Conservation (phyloP, 2,797 vertebrate species). For the Cetoscarus ocellatus region DNA sequence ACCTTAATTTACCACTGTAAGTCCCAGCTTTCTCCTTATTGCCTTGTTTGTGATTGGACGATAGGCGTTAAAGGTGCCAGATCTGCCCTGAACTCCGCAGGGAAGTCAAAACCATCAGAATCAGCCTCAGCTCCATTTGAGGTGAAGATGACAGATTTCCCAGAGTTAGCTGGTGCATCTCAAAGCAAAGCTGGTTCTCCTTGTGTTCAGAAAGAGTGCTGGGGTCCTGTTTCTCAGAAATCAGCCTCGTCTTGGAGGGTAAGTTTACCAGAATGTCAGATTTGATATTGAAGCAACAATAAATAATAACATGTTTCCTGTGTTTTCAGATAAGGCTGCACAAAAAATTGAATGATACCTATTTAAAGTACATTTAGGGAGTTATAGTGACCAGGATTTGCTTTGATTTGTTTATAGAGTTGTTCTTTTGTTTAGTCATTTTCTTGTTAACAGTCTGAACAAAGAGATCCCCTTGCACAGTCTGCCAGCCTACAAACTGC, state of each 20-base stretch:
- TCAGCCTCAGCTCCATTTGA: constrained; percentile 77
- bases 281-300: not conserved
- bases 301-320: not conserved
- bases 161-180: constrained; percentile 76
- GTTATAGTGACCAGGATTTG: too few species aligned
- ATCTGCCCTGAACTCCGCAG: constrained; percentile 53
- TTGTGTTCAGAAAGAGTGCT: constrained; percentile 51
- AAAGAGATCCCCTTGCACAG: constrained; percentile 41
- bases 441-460: constrained; percentile 46
- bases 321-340: not conserved
- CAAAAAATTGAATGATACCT: too few species aligned
- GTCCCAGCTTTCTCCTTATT: not conserved
- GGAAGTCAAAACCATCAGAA: constrained; percentile 53
- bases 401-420: not conserved
- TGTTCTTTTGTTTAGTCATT: not conserved
- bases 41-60: not conserved
- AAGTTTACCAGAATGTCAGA: constrained; percentile 6
- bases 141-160: constrained; percentile 88
- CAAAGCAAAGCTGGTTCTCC: constrained; percentile 19
- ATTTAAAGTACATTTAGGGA: too few species aligned
- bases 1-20: too few species aligned
- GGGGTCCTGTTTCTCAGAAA: constrained; percentile 44
- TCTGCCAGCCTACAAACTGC: constrained; percentile 26
- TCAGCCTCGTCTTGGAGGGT: constrained; percentile 54
- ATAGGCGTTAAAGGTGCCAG: constrained; percentile 63